Percentiles rank a stretch among this genome's conserved stretches.
These are phyloP conservation scores for Myripristis jacobus DNA, from an alignment of 2,797 vertebrate species.

Conservation along the genomic window DNA sequence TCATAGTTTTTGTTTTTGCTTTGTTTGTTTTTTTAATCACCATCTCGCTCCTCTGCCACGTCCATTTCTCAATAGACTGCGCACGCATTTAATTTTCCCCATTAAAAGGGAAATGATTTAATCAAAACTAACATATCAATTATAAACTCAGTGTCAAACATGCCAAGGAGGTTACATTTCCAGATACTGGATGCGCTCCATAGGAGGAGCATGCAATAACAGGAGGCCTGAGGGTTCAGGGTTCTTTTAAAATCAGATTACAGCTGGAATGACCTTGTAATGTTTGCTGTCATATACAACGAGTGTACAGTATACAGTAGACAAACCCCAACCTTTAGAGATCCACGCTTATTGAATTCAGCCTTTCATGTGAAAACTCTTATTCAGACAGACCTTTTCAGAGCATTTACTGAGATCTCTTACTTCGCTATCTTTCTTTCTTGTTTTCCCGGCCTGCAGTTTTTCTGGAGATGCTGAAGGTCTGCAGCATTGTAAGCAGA, in stretches of 20 bases:
- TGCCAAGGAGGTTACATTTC: background rate
- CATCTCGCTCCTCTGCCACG: background rate
- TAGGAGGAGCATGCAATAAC: background rate
- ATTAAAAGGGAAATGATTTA: background rate
- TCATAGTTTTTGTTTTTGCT: too few species aligned
- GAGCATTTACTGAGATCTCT: too few species aligned
- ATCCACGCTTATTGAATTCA: too few species aligned
- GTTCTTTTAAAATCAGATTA: slow-evolving; percentile 23
- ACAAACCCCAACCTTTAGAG: background rate
- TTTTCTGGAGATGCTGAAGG: too few species aligned
- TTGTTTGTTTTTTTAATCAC: background rate
- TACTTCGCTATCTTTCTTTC: too few species aligned
- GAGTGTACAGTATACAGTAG: background rate
- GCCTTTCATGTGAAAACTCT: too few species aligned
- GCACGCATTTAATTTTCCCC: background rate
- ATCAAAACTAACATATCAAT: background rate
- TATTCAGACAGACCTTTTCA: background rate
- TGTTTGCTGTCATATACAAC: background rate
- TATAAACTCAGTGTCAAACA: slow-evolving; percentile 6
- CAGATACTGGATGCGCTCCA: background rate
- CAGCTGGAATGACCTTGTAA: slow-evolving; percentile 22
- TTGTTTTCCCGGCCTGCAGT: too few species aligned
- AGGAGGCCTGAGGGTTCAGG: background rate
- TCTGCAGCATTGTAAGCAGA: too few species aligned
- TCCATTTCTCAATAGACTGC: slow-evolving; percentile 27